Conservation (phyloP, 2,888 invertebrate species). For the Rhorus exstirpatorius region DNA sequence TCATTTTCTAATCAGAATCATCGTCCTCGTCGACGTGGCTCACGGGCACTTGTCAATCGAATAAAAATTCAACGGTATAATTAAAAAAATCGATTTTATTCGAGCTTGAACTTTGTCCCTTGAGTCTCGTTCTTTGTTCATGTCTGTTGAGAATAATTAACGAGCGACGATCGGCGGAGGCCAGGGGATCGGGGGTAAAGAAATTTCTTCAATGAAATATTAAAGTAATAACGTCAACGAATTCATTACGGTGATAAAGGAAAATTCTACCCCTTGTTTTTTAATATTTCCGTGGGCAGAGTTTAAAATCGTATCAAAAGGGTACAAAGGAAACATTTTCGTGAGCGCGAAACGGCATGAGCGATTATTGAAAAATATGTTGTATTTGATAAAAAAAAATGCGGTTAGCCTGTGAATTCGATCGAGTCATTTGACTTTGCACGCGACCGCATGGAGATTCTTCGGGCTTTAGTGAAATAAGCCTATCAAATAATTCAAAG, state of each 20-base stretch:
- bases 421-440: slow-evolving; percentile 1
- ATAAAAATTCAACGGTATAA: slow-evolving; percentile 5
- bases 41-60: slow-evolving; percentile 5
- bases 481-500: not conserved
- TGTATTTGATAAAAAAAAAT: not conserved
- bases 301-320: no score
- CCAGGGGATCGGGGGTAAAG: not conserved
- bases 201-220: not conserved
- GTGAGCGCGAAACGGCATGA: no score
- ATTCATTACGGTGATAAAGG: not conserved
- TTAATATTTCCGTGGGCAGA: not conserved
- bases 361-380: not conserved
- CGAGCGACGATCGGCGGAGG: slow-evolving; percentile 2
- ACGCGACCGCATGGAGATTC: not conserved
- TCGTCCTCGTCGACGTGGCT: not conserved
- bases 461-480: not conserved
- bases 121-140: slow-evolving; percentile 13
- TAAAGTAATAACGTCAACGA: not conserved
- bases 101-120: slow-evolving; percentile 9
- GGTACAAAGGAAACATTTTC: no score
- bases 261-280: not conserved
- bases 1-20: not conserved
- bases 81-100: slow-evolving; percentile 25
- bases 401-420: not conserved
- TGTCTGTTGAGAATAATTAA: slow-evolving; percentile 11